These are phyloP conservation scores for Myiotriccus ornatus DNA, from an alignment of 2,797 vertebrate species.

Conservation along the genomic window DNA sequence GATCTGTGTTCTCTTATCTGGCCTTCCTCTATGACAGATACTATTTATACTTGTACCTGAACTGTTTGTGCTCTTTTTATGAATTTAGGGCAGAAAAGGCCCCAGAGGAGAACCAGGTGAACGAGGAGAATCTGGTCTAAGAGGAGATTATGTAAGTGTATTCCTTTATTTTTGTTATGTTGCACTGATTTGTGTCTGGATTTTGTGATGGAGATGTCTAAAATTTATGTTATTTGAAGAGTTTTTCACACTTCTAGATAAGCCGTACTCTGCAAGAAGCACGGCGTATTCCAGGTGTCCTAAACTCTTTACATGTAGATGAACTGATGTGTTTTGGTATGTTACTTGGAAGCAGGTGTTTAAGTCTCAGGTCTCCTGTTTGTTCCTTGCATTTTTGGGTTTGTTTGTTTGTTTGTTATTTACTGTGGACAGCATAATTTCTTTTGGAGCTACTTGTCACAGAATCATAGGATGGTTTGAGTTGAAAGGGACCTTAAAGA, in stretches of 20 bases:
- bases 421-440: not conserved
- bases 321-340: not conserved
- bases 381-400: not conserved
- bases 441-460: not conserved
- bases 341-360: not conserved
- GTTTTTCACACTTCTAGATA: not conserved
- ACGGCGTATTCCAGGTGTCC: not conserved
- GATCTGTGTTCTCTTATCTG: not conserved
- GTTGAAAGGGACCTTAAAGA: not conserved
- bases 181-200: not conserved
- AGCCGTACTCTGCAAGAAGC: not conserved
- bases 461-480: not conserved
- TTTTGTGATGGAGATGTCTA: not conserved
- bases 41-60: not conserved
- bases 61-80: not conserved
- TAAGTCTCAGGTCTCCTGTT: not conserved
- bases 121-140: conserved; percentile 79
- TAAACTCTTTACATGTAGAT: not conserved
- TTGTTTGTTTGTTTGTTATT: not conserved
- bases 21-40: not conserved
- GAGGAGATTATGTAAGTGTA: conserved; percentile 85
- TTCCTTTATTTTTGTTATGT: not conserved
- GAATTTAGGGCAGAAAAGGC: conserved; percentile 82
- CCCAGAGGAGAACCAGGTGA: conserved; percentile 75
- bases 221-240: not conserved